Evolutionary conservation across 2,797 vertebrate genomes (phyloP).

Genomic region (Podarcis lilfordi): DNA sequence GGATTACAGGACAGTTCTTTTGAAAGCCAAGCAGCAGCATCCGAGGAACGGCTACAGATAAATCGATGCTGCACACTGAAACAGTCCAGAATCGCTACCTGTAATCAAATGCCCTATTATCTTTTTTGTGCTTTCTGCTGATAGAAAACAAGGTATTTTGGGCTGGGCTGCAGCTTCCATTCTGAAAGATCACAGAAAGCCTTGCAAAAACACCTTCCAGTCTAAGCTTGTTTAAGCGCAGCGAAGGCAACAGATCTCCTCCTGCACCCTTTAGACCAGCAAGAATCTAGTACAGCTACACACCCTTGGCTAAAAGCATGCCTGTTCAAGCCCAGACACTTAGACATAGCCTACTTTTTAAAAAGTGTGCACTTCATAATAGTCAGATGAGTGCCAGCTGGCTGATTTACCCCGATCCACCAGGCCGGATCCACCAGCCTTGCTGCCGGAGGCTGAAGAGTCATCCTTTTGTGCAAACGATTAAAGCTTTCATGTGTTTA

Average conservation of each 20-base stretch:
- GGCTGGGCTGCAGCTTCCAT: constrained; percentile 43
- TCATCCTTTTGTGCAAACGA: constrained; percentile 9
- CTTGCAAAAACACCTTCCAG: constrained; percentile 60
- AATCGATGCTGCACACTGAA: background rate
- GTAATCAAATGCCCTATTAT: background rate
- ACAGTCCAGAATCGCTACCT: background rate
- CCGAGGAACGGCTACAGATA: background rate
- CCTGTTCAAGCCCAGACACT: constrained; percentile 58
- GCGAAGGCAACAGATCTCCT: constrained; percentile 62
- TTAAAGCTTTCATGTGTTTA: constrained; percentile 28
- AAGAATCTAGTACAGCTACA: constrained; percentile 47
- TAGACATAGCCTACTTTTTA: constrained; percentile 45
- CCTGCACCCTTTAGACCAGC: constrained; percentile 59
- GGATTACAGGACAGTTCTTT: background rate
- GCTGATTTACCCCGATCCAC: constrained; percentile 39
- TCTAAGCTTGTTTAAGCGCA: constrained; percentile 65
- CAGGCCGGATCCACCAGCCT: background rate
- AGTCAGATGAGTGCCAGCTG: constrained; percentile 46
- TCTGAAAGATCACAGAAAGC: constrained; percentile 30
- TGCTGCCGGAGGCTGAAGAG: constrained; percentile 35
- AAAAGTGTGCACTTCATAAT: constrained; percentile 41
- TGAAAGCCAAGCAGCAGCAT: background rate
- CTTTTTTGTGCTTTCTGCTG: background rate
- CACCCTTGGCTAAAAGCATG: constrained; percentile 64
- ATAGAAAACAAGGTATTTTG: constrained; percentile 33